Percentiles rank a stretch among this genome's conserved stretches.
phyloP scores from a whole-genome alignment of 2,113 vertebrate species.

The Chunga burmeisteri region DNA sequence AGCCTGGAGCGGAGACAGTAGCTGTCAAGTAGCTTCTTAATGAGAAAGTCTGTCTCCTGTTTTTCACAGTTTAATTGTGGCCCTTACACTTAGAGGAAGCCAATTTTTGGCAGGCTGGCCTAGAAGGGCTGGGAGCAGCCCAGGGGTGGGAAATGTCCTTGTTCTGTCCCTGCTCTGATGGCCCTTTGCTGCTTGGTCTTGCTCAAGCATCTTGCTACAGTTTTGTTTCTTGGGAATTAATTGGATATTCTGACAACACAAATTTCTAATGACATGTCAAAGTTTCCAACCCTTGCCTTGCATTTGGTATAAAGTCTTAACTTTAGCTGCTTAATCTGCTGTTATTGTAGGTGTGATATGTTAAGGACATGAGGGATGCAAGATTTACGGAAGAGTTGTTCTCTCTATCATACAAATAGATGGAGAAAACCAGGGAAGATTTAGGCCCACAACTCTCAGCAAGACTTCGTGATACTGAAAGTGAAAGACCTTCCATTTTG shows the following conservation, averaged over 20 bases:
- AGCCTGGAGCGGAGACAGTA: not conserved
- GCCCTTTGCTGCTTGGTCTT: not conserved
- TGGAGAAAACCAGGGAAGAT: not conserved
- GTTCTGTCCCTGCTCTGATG: not conserved
- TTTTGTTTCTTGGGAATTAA: not conserved
- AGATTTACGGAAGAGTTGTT: not conserved
- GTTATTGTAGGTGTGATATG: not conserved
- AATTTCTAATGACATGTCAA: not conserved
- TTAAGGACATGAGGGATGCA: not conserved
- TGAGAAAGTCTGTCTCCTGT: not conserved
- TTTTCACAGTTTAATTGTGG: not conserved
- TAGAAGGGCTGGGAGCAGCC: not conserved
- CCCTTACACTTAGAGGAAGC: not conserved
- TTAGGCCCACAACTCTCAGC: not conserved
- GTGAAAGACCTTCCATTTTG: not conserved
- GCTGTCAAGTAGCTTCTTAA: not conserved
- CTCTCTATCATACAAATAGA: not conserved
- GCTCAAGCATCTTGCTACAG: not conserved
- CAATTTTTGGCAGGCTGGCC: not conserved
- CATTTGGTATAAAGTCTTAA: not conserved
- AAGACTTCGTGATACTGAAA: not conserved
- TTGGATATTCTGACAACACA: not conserved
- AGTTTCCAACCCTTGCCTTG: not conserved
- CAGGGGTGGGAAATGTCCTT: not conserved
- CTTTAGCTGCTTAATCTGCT: not conserved